Base-by-base conservation (phyloP, 2,113 vertebrate genomes). In the Hippocampus zosterae region DNA sequence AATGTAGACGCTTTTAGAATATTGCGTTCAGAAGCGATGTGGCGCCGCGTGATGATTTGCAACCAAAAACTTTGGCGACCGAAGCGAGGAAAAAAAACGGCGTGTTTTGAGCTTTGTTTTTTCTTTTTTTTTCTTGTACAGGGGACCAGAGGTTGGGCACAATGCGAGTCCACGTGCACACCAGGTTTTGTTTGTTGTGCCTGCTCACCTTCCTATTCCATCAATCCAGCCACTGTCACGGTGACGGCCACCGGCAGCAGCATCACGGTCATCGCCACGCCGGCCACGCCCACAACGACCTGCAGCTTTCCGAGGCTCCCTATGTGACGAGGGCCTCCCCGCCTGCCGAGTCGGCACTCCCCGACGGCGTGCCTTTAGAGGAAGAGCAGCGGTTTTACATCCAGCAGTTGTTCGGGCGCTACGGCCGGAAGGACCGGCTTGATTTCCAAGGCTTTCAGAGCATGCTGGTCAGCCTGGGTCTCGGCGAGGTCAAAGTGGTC, bases 131-230 rank as follows among this genome's bases (percentile, higher is more conserved):
- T 75, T 10, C 80, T 69, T 76, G 68, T 65, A 5, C 84, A 93
- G 92, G 84, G 79, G 81, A 85, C 75, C 75, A 75, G 75, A 81
- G 86, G 81, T 73, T 42, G 70, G 75, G 84, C 82, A 90, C 77
- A 87, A 99, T 99, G 97, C 95, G 94, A 92, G 96, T 98, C 87
- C 95, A 96, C 79, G 85, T 93, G 83, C 96, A 96, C 92, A 96
- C 96, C 74, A 95, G 94, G 87, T 96, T 99, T 88, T 98, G 96
- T 90, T 93, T 99, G 91, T 93, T 99, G 89, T 98, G 96, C 86
- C 92, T 98, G 90, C 90, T 99, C 91, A 96, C 96, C 62, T 94
- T 98, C 88, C 80, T 97, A 80, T 95, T 95, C 85, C 94, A 97
- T 86, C 95, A 96, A 67, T 96, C 94, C 88, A 93, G 90, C 90